These are phyloP conservation scores for Lumbricus terrestris DNA, from an alignment of 2,888 invertebrate genomes.

Conservation along the genomic window DNA sequence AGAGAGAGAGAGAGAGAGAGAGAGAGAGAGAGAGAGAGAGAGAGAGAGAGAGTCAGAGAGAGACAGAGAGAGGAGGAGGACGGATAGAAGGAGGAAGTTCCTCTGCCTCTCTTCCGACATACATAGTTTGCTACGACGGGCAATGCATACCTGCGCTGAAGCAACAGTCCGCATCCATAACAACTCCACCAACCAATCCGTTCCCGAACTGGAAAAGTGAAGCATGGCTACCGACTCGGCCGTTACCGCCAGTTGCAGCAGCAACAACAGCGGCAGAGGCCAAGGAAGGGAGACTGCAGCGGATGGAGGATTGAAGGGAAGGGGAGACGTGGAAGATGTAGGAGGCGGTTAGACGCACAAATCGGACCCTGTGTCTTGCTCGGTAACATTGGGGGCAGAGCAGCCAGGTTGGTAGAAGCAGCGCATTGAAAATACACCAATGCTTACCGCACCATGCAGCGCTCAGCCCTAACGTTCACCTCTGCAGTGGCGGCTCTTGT, in stretches of 20 bases:
- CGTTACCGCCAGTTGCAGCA: neutral
- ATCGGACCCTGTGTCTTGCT: neutral
- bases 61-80: neutral
- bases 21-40: no score
- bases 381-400: neutral
- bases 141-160: neutral
- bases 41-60: no score
- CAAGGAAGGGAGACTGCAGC: neutral
- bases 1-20: no score
- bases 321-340: neutral
- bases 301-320: neutral
- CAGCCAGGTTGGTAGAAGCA: neutral
- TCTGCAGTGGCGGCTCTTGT: neutral
- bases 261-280: neutral
- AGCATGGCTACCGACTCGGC: neutral
- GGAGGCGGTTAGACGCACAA: neutral
- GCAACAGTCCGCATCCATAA: neutral
- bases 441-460: neutral
- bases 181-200: neutral
- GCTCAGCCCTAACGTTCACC: neutral
- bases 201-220: neutral
- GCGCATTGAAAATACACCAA: conserved; percentile 3
- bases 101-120: neutral
- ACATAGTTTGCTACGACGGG: neutral
- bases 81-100: neutral